Evolutionary conservation across 2,113 vertebrate species (phyloP).

Genomic region (Regulus satrapa): DNA sequence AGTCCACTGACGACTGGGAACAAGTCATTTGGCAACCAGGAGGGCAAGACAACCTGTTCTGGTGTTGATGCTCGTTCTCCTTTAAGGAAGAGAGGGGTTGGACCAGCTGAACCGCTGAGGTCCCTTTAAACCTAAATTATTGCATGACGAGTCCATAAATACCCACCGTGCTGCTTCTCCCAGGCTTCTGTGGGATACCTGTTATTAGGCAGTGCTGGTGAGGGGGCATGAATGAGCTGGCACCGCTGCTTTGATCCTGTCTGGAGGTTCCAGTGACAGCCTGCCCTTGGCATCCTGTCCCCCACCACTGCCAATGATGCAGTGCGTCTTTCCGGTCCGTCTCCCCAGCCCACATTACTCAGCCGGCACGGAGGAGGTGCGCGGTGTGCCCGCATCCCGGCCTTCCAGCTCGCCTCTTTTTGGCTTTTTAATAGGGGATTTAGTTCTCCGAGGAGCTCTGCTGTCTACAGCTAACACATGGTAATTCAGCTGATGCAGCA

Average conservation of each 20-base stretch:
- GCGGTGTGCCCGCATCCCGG: background rate
- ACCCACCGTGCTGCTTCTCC: background rate
- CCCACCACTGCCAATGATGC: background rate
- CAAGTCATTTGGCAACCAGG: background rate
- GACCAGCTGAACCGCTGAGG: background rate
- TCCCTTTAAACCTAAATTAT: background rate
- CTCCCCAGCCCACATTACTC: background rate
- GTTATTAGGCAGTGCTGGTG: background rate
- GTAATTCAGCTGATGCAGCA: slow-evolving; percentile 46
- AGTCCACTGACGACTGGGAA: background rate
- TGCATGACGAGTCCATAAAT: background rate
- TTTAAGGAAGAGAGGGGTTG: background rate
- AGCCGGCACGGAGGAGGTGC: background rate
- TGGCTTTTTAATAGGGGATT: background rate
- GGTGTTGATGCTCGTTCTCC: background rate
- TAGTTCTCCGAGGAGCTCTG: background rate
- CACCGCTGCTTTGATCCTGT: slow-evolving; percentile 20
- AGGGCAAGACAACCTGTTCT: background rate
- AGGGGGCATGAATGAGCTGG: background rate
- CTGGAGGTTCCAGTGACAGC: background rate
- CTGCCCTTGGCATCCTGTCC: background rate
- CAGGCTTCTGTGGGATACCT: background rate
- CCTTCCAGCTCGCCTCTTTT: background rate
- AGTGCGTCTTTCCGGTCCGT: background rate
- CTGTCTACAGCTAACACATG: background rate